Conservation (phyloP, 2,888 invertebrate species). For the Lithosia quadra region DNA sequence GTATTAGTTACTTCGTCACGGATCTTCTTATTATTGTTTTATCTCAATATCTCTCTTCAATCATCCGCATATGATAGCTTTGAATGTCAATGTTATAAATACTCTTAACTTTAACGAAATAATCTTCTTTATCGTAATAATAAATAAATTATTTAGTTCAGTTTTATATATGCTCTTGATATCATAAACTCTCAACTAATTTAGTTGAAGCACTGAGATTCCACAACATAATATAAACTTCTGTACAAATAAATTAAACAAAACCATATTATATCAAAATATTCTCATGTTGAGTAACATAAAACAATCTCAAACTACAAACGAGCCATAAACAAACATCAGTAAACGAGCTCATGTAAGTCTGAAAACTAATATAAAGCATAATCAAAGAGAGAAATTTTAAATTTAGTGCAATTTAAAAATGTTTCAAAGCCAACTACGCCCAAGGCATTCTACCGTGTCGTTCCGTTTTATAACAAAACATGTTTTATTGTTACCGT, state of each 20-base stretch:
- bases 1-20: background rate
- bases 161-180: no score
- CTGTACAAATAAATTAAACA: background rate
- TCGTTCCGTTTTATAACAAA: slow-evolving; percentile 52
- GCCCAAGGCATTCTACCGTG: slow-evolving; percentile 33
- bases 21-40: background rate
- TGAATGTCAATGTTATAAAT: no score
- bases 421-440: slow-evolving; percentile 30
- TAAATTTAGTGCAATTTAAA: slow-evolving; percentile 34
- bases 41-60: no score
- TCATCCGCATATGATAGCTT: no score
- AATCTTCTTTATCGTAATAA: no score
- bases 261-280: background rate
- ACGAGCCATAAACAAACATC: slow-evolving; percentile 29
- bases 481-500: slow-evolving; percentile 56
- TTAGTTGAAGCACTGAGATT: background rate
- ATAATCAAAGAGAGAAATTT: slow-evolving; percentile 29
- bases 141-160: background rate
- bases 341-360: background rate
- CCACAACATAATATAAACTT: background rate
- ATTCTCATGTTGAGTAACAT: background rate
- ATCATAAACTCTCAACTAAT: background rate
- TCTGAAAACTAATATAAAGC: slow-evolving; percentile 22
- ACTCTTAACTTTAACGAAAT: no score
- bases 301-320: slow-evolving; percentile 2